These are phyloP conservation scores for Atherinosoma microstoma DNA, from an alignment of 2,797 vertebrate species.

Conservation along the genomic window DNA sequence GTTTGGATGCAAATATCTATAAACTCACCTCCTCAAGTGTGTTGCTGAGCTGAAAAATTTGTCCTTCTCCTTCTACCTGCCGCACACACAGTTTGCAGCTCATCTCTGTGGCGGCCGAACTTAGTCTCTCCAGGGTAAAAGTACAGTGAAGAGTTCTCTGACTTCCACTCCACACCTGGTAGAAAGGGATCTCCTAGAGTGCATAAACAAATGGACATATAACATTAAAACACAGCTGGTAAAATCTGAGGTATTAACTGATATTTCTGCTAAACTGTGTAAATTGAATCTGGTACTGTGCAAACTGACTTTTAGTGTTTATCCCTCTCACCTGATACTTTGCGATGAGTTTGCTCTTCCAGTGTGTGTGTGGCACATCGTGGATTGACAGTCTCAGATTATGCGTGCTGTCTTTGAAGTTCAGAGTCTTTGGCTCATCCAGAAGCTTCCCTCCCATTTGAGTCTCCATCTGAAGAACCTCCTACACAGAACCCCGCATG, in stretches of 20 bases:
- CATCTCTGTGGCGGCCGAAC: conserved; percentile 89
- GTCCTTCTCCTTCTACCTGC: conserved; percentile 97
- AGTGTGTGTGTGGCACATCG: conserved; percentile 92
- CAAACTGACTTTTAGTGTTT: not conserved
- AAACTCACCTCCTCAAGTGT: conserved; percentile 90
- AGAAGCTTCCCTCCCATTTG: conserved; percentile 97
- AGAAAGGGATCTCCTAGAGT: conserved; percentile 92
- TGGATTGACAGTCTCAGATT: conserved; percentile 97
- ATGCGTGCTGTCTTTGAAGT: conserved; percentile 97
- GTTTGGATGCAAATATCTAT: not conserved
- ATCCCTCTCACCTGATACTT: conserved; percentile 87
- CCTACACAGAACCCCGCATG: conserved; percentile 78
- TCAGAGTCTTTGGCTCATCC: conserved; percentile 96
- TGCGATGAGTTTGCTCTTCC: conserved; percentile 97
- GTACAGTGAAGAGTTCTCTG: conserved; percentile 94
- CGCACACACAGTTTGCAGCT: conserved; percentile 96
- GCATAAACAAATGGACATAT: not conserved
- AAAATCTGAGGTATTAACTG: not conserved
- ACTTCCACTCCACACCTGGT: conserved; percentile 94
- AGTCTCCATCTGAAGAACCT: conserved; percentile 95
- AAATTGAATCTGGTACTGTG: not conserved
- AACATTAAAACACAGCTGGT: not conserved
- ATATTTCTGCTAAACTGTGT: not conserved
- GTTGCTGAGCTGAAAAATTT: conserved; percentile 97
- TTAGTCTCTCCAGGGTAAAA: conserved; percentile 95